Conservation (phyloP, 2,797 vertebrate genomes). For the Semotilus atromaculatus region DNA sequence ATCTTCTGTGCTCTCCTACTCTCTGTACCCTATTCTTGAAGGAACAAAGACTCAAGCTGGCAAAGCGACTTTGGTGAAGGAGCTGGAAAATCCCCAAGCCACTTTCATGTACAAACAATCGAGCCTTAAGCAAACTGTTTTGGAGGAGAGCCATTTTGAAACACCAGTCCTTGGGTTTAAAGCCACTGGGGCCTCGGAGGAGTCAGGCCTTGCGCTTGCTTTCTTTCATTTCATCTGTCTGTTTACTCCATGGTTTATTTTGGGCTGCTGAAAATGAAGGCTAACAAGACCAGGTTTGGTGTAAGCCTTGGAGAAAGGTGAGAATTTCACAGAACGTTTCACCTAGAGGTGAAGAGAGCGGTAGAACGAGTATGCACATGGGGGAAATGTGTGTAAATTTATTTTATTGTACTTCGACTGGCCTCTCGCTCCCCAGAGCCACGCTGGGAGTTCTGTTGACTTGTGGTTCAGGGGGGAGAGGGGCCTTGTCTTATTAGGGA, state of each 20-base stretch:
- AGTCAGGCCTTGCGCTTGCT: constrained; percentile 67
- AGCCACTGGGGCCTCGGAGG: constrained; percentile 69
- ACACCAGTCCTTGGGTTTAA: constrained; percentile 81
- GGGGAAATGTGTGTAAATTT: constrained; percentile 39
- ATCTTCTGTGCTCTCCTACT: constrained; percentile 53
- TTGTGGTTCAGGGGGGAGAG: constrained; percentile 25
- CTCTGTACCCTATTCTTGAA: constrained; percentile 60
- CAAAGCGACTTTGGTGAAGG: constrained; percentile 49
- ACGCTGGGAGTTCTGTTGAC: constrained; percentile 42
- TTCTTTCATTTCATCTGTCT: constrained; percentile 62
- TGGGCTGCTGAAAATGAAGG: constrained; percentile 54
- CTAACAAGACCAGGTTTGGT: constrained; percentile 44
- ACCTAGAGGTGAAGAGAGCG: constrained; percentile 37
- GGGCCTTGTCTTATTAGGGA: constrained; percentile 47
- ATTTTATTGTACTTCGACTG: constrained; percentile 43
- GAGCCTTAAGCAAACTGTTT: constrained; percentile 94
- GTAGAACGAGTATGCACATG: constrained; percentile 20
- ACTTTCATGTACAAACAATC: constrained; percentile 84
- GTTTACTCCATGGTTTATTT: constrained; percentile 57
- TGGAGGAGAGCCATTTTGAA: constrained; percentile 94
- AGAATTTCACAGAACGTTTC: constrained; percentile 52
- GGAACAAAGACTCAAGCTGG: constrained; percentile 58
- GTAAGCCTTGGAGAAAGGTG: constrained; percentile 39
- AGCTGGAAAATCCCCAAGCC: constrained; percentile 65
- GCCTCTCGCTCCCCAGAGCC: constrained; percentile 41